These are phyloP conservation scores for Crenuchus spilurus DNA, from an alignment of 2,797 vertebrate genomes.

Conservation along the genomic window DNA sequence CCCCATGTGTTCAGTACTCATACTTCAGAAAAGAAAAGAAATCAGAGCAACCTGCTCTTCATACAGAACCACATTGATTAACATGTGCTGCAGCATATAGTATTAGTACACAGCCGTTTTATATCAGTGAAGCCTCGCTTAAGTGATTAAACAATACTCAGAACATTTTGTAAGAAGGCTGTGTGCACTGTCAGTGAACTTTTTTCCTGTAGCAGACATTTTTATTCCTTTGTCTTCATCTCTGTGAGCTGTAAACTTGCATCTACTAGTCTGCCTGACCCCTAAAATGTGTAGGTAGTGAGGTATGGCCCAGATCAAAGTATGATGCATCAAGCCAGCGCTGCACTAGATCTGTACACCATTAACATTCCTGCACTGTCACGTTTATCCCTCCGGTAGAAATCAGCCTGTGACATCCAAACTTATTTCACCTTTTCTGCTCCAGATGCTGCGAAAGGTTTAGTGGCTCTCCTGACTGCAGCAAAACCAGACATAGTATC, in stretches of 20 bases:
- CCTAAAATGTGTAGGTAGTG: conserved; percentile 9
- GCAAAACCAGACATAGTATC: conserved; percentile 23
- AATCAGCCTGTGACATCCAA: conserved; percentile 55
- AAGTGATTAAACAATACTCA: too few species aligned
- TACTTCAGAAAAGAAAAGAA: too few species aligned
- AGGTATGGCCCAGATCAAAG: conserved; percentile 21
- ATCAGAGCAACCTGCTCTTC: too few species aligned
- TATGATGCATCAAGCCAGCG: conserved; percentile 36
- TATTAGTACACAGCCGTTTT: too few species aligned
- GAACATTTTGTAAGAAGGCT: too few species aligned
- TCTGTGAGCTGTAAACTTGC: not conserved
- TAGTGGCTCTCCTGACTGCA: conserved; percentile 29
- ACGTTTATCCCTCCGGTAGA: conserved; percentile 51
- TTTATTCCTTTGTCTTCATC: too few species aligned
- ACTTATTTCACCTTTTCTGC: conserved; percentile 42
- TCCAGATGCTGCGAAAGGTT: conserved; percentile 42
- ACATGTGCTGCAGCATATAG: too few species aligned
- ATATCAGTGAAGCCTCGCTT: too few species aligned
- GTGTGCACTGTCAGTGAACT: too few species aligned
- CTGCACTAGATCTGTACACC: conserved; percentile 53
- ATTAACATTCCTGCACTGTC: conserved; percentile 62
- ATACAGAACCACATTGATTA: too few species aligned
- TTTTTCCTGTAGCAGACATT: not conserved
- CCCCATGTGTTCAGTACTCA: too few species aligned
- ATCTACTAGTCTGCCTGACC: not conserved